phyloP scores from a whole-genome alignment of 2,797 vertebrate species.

The Antennarius maculatus region DNA sequence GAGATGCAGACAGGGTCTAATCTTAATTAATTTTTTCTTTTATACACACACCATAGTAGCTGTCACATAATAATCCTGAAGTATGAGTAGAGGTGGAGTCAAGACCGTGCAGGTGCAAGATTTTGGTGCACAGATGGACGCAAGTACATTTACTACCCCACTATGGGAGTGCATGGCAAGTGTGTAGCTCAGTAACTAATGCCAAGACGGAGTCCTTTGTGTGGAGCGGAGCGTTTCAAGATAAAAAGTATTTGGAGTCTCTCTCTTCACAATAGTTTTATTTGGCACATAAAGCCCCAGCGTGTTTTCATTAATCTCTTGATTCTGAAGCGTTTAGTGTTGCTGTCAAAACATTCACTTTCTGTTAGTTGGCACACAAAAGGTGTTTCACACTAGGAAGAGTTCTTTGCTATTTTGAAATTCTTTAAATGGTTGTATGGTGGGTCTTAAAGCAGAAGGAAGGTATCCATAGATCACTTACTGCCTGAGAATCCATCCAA shows the following conservation, averaged over 20 bases:
- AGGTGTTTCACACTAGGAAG: conserved; percentile 13
- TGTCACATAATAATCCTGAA: no score
- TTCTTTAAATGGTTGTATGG: not conserved
- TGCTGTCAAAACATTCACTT: conserved; percentile 29
- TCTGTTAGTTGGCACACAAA: conserved; percentile 28
- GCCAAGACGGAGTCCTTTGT: conserved; percentile 4
- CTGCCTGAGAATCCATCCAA: conserved; percentile 9
- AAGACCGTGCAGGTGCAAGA: no score
- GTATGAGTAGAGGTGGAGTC: no score
- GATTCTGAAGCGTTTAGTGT: conserved; percentile 30
- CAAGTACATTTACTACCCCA: no score
- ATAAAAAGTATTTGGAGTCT: conserved; percentile 36
- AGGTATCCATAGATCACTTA: conserved; percentile 10
- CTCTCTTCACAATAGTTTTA: conserved; percentile 41
- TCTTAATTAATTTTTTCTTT: no score
- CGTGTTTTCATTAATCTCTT: conserved; percentile 40
- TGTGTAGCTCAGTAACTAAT: no score
- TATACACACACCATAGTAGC: no score
- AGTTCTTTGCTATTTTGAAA: conserved; percentile 11
- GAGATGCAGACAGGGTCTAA: no score
- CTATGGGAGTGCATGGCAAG: no score
- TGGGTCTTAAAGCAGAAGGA: conserved; percentile 8
- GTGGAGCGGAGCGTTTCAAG: conserved; percentile 21
- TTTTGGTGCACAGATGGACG: no score
- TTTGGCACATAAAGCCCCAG: conserved; percentile 25